Evolutionary conservation across 2,888 invertebrate species (phyloP).

Genomic region (Sussaba pulchella): DNA sequence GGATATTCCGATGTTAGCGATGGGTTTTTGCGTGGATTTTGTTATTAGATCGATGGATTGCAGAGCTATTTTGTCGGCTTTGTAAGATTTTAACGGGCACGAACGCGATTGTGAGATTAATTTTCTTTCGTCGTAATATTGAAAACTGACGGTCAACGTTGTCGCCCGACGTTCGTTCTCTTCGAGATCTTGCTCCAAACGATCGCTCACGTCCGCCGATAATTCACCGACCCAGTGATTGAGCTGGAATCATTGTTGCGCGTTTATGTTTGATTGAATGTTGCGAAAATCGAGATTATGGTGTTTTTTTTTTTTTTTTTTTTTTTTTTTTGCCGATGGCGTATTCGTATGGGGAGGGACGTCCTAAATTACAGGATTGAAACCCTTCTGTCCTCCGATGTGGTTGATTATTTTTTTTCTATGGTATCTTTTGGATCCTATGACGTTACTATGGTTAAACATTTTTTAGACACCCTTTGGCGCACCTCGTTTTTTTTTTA

Average conservation of each 20-base stretch:
- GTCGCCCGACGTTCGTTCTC: conserved; percentile 94
- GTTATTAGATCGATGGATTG: conserved; percentile 89
- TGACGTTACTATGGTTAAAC: no score
- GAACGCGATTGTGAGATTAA: conserved; percentile 87
- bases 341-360: no score
- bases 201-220: conserved; percentile 92
- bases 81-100: conserved; percentile 87
- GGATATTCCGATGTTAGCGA: conserved; percentile 85
- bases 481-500: no score
- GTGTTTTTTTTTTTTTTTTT: no score
- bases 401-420: no score
- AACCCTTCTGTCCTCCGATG: no score
- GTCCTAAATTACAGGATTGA: no score
- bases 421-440: no score
- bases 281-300: no score
- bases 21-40: conserved; percentile 85
- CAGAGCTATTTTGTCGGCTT: conserved; percentile 88
- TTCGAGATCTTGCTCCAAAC: conserved; percentile 91
- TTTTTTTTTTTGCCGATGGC: no score
- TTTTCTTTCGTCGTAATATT: conserved; percentile 71
- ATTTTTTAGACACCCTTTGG: no score
- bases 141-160: conserved; percentile 91
- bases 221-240: conserved; percentile 93
- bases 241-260: conserved; percentile 77
- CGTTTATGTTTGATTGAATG: neutral